Conservation (phyloP, 2,797 vertebrate species). For the Acropternis orthonyx region DNA sequence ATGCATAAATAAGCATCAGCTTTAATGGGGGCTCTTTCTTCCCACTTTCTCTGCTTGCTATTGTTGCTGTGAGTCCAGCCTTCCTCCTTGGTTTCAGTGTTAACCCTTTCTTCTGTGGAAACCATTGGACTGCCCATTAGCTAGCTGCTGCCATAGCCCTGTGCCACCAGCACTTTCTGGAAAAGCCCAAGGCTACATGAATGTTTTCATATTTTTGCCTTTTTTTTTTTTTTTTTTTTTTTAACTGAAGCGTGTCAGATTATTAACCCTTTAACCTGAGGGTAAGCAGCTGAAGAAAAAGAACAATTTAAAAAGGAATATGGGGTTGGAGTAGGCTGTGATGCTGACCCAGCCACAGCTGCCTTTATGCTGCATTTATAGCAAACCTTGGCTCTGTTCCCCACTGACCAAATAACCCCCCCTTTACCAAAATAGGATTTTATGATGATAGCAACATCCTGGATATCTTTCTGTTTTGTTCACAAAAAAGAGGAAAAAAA, state of each 20-base stretch:
- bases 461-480: background rate
- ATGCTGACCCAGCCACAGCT: slow-evolving; percentile 40
- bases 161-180: background rate
- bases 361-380: slow-evolving; percentile 24
- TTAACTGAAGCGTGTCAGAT: background rate
- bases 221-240: background rate
- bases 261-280: background rate
- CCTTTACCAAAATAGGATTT: slow-evolving; percentile 51
- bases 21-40: slow-evolving; percentile 6
- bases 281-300: background rate
- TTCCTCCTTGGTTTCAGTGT: background rate
- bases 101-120: slow-evolving; percentile 6
- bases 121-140: background rate
- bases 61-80: background rate
- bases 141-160: background rate
- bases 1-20: slow-evolving; percentile 4
- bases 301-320: background rate
- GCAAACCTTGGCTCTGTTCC: slow-evolving; percentile 40
- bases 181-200: background rate
- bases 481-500: background rate
- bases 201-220: background rate
- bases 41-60: background rate
- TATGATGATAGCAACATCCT: slow-evolving; percentile 48
- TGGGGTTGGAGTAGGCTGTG: background rate
- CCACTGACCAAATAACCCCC: slow-evolving; percentile 41